These are phyloP conservation scores for Diadophis punctatus DNA, from an alignment of 2,113 vertebrate species.

Conservation along the genomic window DNA sequence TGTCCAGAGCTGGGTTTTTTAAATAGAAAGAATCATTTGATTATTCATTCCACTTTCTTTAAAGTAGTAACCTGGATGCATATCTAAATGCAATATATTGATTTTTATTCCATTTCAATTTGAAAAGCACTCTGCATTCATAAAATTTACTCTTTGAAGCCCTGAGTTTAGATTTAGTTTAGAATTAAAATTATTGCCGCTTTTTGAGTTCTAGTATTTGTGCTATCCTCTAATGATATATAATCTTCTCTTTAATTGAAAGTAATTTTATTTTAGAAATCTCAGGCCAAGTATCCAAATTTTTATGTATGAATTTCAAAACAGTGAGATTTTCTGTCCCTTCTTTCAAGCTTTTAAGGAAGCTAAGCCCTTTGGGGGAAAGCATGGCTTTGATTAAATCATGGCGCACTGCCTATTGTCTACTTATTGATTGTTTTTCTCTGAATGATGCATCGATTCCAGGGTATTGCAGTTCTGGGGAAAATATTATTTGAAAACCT, in stretches of 20 bases:
- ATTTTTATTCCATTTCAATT: constrained; percentile 1
- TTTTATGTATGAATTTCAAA: neutral
- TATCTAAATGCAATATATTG: neutral
- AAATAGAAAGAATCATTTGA: neutral
- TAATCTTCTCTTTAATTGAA: constrained; percentile 4
- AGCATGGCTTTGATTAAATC: constrained; percentile 4
- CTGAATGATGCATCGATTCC: neutral
- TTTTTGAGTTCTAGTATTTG: neutral
- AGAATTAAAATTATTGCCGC: neutral
- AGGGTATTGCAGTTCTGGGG: neutral
- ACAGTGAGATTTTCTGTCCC: neutral
- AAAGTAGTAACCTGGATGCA: constrained; percentile 1
- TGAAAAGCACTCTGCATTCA: neutral
- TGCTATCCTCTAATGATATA: neutral
- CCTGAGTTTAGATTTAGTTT: neutral
- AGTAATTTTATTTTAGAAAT: neutral
- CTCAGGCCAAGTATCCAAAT: neutral
- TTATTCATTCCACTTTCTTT: neutral
- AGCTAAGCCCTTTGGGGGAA: neutral
- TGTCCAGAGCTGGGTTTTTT: neutral
- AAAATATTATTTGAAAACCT: neutral
- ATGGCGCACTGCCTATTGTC: neutral
- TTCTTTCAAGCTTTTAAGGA: neutral
- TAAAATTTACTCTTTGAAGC: constrained; percentile 14
- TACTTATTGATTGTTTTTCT: neutral